phyloP scores from a whole-genome alignment of 2,888 invertebrate species.

The Tridacna gigas region DNA sequence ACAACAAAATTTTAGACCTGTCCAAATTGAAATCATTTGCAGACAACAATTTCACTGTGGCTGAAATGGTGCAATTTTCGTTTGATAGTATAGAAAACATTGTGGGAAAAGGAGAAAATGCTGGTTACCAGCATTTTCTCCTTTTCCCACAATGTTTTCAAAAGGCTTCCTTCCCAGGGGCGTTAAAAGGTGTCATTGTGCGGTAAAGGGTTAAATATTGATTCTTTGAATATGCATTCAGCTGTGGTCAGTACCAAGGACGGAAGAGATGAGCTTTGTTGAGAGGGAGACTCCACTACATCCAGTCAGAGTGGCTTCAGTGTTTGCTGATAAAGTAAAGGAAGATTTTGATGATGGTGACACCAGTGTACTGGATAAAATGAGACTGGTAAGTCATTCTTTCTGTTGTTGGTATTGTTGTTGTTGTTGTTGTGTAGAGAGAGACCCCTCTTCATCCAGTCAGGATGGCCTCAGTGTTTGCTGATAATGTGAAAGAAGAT shows the following conservation, averaged over 20 bases:
- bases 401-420: background rate
- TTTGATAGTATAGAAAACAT: no score
- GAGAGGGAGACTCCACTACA: conserved; percentile 91
- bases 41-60: no score
- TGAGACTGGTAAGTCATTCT: conserved; percentile 86
- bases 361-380: conserved; percentile 94
- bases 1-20: no score
- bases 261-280: conserved; percentile 89
- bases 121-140: no score
- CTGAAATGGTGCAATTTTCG: no score
- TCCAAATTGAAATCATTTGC: no score
- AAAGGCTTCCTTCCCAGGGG: no score
- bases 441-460: conserved; percentile 92
- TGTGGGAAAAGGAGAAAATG: no score
- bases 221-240: conserved; percentile 76
- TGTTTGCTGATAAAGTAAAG: conserved; percentile 92
- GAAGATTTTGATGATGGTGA: conserved; percentile 91
- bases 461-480: conserved; percentile 91
- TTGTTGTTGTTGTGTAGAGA: conserved; percentile 87
- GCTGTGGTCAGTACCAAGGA: conserved; percentile 88
- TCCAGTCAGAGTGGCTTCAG: conserved; percentile 95
- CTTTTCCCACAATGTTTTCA: no score
- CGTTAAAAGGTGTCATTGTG: no score
- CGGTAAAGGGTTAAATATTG: no score
- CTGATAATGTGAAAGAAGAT: conserved; percentile 87